phyloP scores from a whole-genome alignment of 2,888 invertebrate species.

The Eupithecia exiguata region DNA sequence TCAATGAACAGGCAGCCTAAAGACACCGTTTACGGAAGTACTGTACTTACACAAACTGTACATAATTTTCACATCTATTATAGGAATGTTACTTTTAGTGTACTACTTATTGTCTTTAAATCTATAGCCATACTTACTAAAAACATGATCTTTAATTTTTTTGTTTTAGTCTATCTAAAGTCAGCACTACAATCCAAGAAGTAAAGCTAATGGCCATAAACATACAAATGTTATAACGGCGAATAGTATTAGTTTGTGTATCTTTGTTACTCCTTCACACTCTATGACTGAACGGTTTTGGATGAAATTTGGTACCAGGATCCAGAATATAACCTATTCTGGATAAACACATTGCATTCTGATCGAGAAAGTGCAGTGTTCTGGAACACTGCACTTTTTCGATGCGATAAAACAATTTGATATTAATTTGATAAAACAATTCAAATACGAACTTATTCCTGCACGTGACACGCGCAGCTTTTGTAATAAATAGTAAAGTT shows the following conservation, averaged over 20 bases:
- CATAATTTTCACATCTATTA: slow-evolving; percentile 15
- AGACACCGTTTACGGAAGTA: not conserved
- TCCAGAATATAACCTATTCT: no score
- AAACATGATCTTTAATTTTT: slow-evolving; percentile 16
- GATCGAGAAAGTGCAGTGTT: not conserved
- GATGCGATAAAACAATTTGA: no score
- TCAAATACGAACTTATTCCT: no score
- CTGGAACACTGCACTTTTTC: no score
- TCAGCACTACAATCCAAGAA: not conserved
- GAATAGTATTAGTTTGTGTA: not conserved
- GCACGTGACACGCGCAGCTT: no score
- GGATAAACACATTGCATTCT: not conserved
- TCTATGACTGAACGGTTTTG: not conserved
- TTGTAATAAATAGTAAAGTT: no score
- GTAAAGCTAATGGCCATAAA: not conserved
- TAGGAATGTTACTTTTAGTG: slow-evolving; percentile 20
- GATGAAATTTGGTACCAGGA: not conserved
- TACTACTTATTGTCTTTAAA: slow-evolving; percentile 28
- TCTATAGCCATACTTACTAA: slow-evolving; percentile 12
- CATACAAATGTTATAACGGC: not conserved
- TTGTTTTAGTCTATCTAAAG: not conserved
- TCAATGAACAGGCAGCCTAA: not conserved
- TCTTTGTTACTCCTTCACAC: not conserved
- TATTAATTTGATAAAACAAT: no score
- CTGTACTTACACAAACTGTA: slow-evolving; percentile 1